These are phyloP conservation scores for Tachysurus fulvidraco DNA, from an alignment of 2,113 vertebrate genomes.

Conservation along the genomic window DNA sequence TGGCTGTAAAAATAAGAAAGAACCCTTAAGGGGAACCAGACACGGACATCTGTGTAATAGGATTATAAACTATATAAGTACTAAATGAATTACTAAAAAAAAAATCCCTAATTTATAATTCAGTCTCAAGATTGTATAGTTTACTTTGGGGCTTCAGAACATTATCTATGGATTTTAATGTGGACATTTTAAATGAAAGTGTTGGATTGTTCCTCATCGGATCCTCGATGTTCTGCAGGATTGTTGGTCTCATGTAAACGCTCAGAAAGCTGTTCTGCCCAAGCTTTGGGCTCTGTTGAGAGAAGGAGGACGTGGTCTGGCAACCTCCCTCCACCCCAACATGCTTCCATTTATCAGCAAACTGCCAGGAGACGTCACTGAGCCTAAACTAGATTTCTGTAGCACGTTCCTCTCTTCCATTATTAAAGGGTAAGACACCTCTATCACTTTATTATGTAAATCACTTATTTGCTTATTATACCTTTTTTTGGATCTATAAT, in stretches of 20 bases:
- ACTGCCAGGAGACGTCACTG: conserved; percentile 78
- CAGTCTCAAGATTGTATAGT: neutral
- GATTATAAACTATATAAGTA: no score
- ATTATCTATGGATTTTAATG: neutral
- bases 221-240: conserved; percentile 71
- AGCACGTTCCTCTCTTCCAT: conserved; percentile 82
- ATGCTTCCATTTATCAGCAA: conserved; percentile 91
- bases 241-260: conserved; percentile 91
- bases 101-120: neutral
- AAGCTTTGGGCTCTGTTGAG: conserved; percentile 86
- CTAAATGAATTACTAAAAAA: no score
- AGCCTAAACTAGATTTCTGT: conserved; percentile 83
- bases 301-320: conserved; percentile 88
- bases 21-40: neutral
- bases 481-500: neutral
- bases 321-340: conserved; percentile 85
- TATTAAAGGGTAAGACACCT: conserved; percentile 79
- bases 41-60: no score
- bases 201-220: neutral
- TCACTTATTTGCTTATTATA: neutral
- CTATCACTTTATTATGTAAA: neutral
- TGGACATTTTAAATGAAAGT: neutral
- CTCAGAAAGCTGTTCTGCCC: conserved; percentile 88
- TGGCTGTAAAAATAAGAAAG: neutral
- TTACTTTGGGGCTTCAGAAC: neutral